Evolutionary conservation across 2,888 invertebrate genomes (phyloP).

Genomic region (Sepioteuthis lessoniana): DNA sequence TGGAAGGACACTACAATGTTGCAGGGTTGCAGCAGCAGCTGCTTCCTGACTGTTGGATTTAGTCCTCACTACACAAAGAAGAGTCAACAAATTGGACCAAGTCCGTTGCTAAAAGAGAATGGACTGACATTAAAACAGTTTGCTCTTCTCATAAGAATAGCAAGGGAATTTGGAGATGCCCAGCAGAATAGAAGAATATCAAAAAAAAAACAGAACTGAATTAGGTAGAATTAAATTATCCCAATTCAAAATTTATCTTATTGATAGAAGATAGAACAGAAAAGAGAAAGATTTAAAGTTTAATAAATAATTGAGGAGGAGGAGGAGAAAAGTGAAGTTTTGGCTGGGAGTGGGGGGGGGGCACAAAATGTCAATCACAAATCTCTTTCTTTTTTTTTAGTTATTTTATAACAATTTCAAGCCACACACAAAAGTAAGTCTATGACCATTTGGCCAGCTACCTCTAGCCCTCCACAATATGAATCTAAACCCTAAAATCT

Average conservation of each 20-base stretch:
- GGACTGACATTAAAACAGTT: not conserved
- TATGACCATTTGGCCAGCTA: not conserved
- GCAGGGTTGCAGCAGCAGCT: not conserved
- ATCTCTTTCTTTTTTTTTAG: not conserved
- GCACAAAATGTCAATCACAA: not conserved
- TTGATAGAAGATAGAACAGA: not conserved
- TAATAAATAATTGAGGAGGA: not conserved
- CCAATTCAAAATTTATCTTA: not conserved
- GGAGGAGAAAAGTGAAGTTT: not conserved
- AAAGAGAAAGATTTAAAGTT: not conserved
- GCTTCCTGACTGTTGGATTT: not conserved
- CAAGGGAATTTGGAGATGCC: not conserved
- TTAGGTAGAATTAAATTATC: not conserved
- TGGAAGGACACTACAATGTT: not conserved
- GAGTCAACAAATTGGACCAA: not conserved
- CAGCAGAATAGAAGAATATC: not conserved
- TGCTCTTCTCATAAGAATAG: not conserved
- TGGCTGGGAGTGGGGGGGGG: not conserved
- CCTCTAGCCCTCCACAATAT: not conserved
- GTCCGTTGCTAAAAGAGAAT: not conserved
- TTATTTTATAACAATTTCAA: not conserved
- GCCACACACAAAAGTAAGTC: not conserved
- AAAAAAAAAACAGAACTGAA: not conserved
- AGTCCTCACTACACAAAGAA: conserved; percentile 14
- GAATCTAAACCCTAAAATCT: not conserved